Conservation (phyloP, 2,797 vertebrate species). For the Xiphophorus birchmanni region DNA sequence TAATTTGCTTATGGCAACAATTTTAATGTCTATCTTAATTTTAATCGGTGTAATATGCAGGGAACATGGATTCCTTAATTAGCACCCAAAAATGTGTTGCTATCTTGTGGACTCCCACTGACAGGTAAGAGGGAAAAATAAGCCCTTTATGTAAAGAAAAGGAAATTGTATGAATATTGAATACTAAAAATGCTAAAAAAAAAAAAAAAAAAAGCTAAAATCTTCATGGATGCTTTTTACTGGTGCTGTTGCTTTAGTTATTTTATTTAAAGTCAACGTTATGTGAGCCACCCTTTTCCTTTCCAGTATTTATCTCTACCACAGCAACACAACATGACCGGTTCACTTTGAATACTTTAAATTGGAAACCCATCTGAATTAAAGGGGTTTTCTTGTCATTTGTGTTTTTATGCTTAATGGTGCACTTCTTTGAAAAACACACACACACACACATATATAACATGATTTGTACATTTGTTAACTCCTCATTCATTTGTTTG, state of each 20-base stretch:
- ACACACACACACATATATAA: not conserved
- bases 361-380: conserved; percentile 3
- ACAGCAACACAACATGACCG: conserved; percentile 17
- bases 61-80: not conserved
- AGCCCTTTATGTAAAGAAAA: not conserved
- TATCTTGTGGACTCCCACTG: not conserved
- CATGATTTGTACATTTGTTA: not conserved
- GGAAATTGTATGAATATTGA: not conserved
- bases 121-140: not conserved
- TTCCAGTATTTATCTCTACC: not conserved
- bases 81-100: not conserved
- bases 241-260: conserved; percentile 3
- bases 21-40: not conserved
- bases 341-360: conserved; percentile 13
- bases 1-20: not conserved
- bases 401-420: not conserved
- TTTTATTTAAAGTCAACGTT: not conserved
- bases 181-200: no score
- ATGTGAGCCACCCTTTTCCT: not conserved
- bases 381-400: not conserved
- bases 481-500: conserved; percentile 10
- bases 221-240: not conserved
- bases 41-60: not conserved
- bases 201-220: not conserved
- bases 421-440: not conserved